Conservation (phyloP, 2,888 invertebrate species). For the Galerucella pusilla region DNA sequence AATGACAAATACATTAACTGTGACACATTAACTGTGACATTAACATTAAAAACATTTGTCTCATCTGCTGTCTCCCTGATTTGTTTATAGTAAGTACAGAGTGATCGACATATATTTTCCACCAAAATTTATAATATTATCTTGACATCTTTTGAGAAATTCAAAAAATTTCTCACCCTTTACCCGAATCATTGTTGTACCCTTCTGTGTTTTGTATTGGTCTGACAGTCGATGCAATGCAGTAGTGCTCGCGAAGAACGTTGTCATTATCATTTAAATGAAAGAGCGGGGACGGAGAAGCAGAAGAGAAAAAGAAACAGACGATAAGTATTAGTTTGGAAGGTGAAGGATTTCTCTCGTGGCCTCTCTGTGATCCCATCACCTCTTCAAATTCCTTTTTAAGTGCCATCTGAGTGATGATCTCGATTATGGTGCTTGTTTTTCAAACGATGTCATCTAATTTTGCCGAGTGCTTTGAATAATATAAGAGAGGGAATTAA, state of each 20-base stretch:
- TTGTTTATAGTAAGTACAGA: too few relatives aligned
- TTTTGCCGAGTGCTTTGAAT: constrained; percentile 4
- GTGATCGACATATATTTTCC: too few relatives aligned
- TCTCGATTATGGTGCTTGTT: constrained; percentile 11
- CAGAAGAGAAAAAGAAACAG: background rate
- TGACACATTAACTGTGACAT: too few relatives aligned
- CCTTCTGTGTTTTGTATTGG: background rate
- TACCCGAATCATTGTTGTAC: background rate
- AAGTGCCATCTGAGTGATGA: constrained; percentile 8
- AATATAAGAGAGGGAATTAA: background rate
- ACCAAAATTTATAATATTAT: too few relatives aligned
- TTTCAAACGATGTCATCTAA: constrained; percentile 6
- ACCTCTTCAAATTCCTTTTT: constrained; percentile 9
- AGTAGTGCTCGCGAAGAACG: constrained; percentile 9
- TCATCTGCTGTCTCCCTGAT: too few relatives aligned
- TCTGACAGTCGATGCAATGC: constrained; percentile 4
- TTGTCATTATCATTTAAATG: constrained; percentile 44
- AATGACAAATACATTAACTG: too few relatives aligned
- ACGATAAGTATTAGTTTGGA: constrained; percentile 14
- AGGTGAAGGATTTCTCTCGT: constrained; percentile 9
- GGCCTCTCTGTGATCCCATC: constrained; percentile 10
- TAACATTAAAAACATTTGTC: too few relatives aligned
- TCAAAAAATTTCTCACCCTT: too few relatives aligned
- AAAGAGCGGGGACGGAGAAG: constrained; percentile 22
- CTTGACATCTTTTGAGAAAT: too few relatives aligned